A percentile compares a stretch with the other conserved stretches of the same genome.
Conservation (phyloP, 1,140 invertebrate genomes). For the Agrilus planipennis region DNA sequence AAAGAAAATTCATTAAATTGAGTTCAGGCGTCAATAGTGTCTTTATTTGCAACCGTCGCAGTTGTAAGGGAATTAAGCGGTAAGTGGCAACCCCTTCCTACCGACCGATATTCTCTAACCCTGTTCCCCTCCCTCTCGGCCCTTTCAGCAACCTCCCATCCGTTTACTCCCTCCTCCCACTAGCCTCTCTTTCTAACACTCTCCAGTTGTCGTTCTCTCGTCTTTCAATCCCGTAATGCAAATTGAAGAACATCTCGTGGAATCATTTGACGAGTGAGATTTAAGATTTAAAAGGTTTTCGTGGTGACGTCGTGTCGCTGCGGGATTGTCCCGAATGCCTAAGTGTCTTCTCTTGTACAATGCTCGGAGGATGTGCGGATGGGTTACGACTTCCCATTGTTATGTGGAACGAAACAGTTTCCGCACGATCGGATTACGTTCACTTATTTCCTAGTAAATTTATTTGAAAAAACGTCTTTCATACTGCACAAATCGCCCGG, state of each 20-base stretch:
- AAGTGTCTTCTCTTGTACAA: slow-evolving; percentile 6
- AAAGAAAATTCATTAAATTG: no score
- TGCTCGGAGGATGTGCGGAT: no score
- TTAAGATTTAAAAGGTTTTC: slow-evolving; percentile 7
- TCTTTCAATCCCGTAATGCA: no score
- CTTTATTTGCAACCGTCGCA: no score
- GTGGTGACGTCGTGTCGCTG: background rate
- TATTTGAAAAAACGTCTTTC: background rate
- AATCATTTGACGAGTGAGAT: slow-evolving; percentile 6
- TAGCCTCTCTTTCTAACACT: background rate
- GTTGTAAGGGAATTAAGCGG: no score
- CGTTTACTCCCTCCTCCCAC: no score
- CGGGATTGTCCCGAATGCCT: background rate
- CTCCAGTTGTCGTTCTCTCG: background rate
- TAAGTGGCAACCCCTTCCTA: no score
- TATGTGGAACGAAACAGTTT: background rate
- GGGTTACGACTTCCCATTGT: background rate
- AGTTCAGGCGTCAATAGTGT: no score
- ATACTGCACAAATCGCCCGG: no score
- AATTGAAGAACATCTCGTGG: slow-evolving; percentile 1
- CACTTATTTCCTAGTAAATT: background rate
- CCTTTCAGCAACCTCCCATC: no score
- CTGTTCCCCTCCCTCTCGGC: no score
- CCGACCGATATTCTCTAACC: no score
- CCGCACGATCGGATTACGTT: background rate